Evolutionary conservation across 30 jellyfish, hydroid and myxozoan genomes (phyloP).

Genomic region (Pseudorhiza aurosa): DNA sequence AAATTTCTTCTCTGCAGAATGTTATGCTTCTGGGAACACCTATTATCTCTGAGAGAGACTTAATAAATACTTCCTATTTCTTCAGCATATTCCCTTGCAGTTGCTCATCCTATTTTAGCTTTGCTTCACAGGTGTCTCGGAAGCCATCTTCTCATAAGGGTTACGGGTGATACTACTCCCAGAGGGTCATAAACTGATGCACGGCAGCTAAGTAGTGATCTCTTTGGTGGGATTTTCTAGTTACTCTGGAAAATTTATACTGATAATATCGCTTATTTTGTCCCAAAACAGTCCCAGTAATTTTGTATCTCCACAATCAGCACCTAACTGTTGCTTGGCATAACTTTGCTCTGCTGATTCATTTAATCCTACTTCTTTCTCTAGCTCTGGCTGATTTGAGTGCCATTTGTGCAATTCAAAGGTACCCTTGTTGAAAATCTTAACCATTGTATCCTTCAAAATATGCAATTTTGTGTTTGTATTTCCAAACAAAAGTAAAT

Average conservation of each 20-base stretch:
- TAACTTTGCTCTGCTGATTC: neutral
- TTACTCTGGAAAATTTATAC: constrained; percentile 25
- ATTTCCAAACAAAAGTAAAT: constrained; percentile 42
- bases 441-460: neutral
- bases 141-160: constrained; percentile 19
- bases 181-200: constrained; percentile 67
- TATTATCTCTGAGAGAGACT: constrained; percentile 23
- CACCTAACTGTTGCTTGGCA: constrained; percentile 8
- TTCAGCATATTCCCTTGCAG: constrained; percentile 10
- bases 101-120: constrained; percentile 45
- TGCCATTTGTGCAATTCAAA: constrained; percentile 76
- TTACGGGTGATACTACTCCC: constrained; percentile 65
- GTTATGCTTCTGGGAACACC: constrained; percentile 33
- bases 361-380: neutral
- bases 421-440: constrained; percentile 36
- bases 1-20: neutral
- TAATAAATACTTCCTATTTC: constrained; percentile 23
- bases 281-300: constrained; percentile 60
- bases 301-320: neutral
- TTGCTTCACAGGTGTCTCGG: constrained; percentile 51
- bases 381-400: constrained; percentile 39
- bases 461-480: constrained; percentile 9
- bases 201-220: constrained; percentile 35
- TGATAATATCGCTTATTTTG: constrained; percentile 28
- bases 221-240: constrained; percentile 30